Percentiles rank a stretch among this genome's conserved stretches.
These are phyloP conservation scores for Cebus imitator DNA, from an alignment of 2,113 vertebrate species.

Conservation along the genomic window DNA sequence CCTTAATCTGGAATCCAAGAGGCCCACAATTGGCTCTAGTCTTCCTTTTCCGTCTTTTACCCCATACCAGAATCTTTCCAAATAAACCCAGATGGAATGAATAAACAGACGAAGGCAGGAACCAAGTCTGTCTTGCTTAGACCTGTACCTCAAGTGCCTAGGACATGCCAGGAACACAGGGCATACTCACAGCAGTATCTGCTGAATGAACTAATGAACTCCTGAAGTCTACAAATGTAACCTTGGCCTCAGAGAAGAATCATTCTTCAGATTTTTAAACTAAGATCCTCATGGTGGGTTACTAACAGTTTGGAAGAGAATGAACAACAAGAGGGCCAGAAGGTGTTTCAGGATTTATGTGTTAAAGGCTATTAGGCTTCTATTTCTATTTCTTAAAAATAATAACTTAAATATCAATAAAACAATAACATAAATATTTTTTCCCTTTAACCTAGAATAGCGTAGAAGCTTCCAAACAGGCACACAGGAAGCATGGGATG, in stretches of 20 bases:
- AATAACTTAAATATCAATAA: background rate
- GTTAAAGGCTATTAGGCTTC: background rate
- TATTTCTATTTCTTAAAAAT: constrained; percentile 9
- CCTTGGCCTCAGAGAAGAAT: background rate
- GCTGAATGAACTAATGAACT: background rate
- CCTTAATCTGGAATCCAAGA: background rate
- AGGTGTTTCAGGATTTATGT: background rate
- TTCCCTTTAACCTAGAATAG: background rate
- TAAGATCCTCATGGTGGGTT: background rate
- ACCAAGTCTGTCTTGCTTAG: background rate
- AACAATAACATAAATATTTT: constrained; percentile 18
- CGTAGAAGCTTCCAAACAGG: background rate
- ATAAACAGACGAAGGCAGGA: background rate
- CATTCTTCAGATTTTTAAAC: background rate
- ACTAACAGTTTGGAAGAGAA: background rate
- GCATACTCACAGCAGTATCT: background rate
- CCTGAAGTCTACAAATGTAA: background rate
- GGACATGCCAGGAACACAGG: background rate
- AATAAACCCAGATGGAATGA: background rate
- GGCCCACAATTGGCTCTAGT: background rate
- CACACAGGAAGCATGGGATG: background rate
- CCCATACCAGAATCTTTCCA: background rate
- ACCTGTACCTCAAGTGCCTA: background rate
- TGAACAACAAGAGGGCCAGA: background rate
- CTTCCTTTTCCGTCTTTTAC: background rate